Conservation (phyloP, 2,797 vertebrate genomes). For the Cephalopachus bancanus region DNA sequence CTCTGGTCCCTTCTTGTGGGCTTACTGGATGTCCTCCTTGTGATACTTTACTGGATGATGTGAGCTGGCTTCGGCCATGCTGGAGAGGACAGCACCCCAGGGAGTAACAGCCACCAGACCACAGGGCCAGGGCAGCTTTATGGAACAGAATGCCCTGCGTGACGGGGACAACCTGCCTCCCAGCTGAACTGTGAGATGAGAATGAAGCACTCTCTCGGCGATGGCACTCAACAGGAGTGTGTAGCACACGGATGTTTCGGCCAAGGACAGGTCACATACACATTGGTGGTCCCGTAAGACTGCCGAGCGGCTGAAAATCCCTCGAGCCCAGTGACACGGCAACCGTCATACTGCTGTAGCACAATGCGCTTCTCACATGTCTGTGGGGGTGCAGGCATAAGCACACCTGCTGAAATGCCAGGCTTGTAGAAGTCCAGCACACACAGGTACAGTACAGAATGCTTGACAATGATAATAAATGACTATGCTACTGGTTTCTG, state of each 20-base stretch:
- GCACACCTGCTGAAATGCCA: neutral
- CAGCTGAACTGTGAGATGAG: neutral
- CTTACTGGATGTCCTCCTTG: too few species aligned
- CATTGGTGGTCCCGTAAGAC: neutral
- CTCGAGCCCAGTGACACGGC: neutral
- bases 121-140: neutral
- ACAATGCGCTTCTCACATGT: neutral
- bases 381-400: neutral
- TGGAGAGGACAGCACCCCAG: neutral
- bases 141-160: neutral
- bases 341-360: rapidly evolving
- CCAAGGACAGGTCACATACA: neutral
- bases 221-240: neutral
- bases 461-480: neutral
- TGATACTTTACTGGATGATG: too few species aligned
- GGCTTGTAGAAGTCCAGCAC: neutral
- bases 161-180: neutral
- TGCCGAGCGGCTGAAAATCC: neutral
- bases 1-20: too few species aligned
- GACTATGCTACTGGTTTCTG: neutral
- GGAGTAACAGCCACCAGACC: neutral
- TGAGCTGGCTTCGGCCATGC: too few species aligned
- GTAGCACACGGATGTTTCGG: neutral
- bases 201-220: neutral
- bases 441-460: neutral